A percentile compares a stretch with the other conserved stretches of the same genome.
phyloP scores from a whole-genome alignment of 2,113 vertebrate species.

The Cyprinodon brontotheroides region DNA sequence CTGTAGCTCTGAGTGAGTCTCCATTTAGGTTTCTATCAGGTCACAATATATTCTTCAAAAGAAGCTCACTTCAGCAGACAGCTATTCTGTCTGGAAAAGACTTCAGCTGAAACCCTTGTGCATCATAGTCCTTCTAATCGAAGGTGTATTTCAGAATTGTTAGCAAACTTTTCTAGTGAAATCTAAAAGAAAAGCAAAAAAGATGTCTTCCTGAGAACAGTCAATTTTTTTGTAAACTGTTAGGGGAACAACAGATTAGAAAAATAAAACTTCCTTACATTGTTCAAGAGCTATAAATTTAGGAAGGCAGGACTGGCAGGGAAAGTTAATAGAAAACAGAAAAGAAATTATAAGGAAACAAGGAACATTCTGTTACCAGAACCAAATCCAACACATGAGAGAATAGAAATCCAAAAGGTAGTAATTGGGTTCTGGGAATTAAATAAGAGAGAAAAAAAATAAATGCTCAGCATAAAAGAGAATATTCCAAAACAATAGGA shows the following conservation, averaged over 20 bases:
- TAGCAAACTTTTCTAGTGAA: too few species aligned
- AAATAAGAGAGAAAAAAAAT: neutral
- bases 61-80: too few species aligned
- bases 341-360: neutral
- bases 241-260: neutral
- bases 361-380: neutral
- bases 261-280: neutral
- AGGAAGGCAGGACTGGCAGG: neutral
- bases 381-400: neutral
- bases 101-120: neutral
- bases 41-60: neutral
- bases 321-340: neutral
- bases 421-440: neutral
- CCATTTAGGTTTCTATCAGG: constrained; percentile 22
- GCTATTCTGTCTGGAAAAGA: neutral
- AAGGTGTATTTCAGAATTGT: too few species aligned
- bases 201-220: neutral
- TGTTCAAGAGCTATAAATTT: neutral
- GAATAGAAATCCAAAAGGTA: neutral
- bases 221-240: neutral
- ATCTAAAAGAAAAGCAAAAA: too few species aligned
- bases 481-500: neutral
- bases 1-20: constrained; percentile 15
- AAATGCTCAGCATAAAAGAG: neutral
- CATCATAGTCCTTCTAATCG: neutral